phyloP scores from a whole-genome alignment of 2,888 invertebrate genomes.

The Muscina levida region DNA sequence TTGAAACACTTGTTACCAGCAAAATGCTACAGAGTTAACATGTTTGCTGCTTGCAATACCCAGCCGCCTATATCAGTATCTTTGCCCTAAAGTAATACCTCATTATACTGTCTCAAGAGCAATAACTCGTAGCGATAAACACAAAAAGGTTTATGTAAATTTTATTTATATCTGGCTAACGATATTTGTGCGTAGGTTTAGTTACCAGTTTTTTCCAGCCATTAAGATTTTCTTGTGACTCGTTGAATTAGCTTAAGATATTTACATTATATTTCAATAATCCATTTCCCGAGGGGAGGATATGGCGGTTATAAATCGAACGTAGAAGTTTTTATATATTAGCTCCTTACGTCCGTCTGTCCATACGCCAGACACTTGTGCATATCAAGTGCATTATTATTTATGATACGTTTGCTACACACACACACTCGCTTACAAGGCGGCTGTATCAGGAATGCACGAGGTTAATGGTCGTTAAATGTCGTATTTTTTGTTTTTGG shows the following conservation, averaged over 20 bases:
- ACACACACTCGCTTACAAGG: too few relatives aligned
- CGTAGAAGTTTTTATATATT: too few relatives aligned
- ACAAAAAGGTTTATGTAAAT: slow-evolving; percentile 24
- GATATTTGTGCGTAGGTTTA: slow-evolving; percentile 60
- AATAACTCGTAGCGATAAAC: slow-evolving; percentile 28
- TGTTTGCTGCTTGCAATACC: not conserved
- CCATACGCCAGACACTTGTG: slow-evolving; percentile 19
- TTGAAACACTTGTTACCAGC: slow-evolving; percentile 30
- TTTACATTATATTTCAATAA: slow-evolving; percentile 39
- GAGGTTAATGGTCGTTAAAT: slow-evolving; percentile 46
- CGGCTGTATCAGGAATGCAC: not conserved
- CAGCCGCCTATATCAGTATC: not conserved
- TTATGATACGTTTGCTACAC: slow-evolving; percentile 55
- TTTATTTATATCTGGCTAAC: slow-evolving; percentile 46
- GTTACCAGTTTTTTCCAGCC: slow-evolving; percentile 27
- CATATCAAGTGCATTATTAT: slow-evolving; percentile 65
- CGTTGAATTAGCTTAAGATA: not conserved
- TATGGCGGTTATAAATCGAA: too few relatives aligned
- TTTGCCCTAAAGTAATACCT: slow-evolving; percentile 60
- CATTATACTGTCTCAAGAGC: slow-evolving; percentile 65
- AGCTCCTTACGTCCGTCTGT: too few relatives aligned
- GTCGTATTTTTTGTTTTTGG: slow-evolving; percentile 34
- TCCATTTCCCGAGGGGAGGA: slow-evolving; percentile 11
- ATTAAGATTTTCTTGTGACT: slow-evolving; percentile 14
- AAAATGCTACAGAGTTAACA: not conserved